Evolutionary conservation across 2,888 invertebrate genomes (phyloP), one percentile per base, ranked within the genome.

Genomic region (Ecdyonurus torrentis): DNA sequence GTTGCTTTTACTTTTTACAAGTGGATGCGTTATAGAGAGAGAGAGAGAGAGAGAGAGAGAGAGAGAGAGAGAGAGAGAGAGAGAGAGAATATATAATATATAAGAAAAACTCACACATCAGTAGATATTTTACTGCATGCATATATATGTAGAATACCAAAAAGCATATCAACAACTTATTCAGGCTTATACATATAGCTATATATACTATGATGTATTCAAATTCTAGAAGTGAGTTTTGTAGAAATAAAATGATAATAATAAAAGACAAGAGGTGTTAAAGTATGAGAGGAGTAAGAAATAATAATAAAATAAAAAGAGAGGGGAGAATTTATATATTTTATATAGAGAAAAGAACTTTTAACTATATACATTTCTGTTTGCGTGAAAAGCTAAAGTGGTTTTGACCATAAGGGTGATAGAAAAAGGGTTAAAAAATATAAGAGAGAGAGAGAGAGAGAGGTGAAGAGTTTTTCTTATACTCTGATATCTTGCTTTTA

Each of bases 341-440:
- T n/a, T n/a, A n/a, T n/a, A n/a, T n/a, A n/a, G n/a, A 22, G n/a
- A 55, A 20, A 22, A 55, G 20, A 55, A 22, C 19, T 55, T n/a
- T 55, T 55, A 50, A 55, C 19, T 20, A 20, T 22, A 22, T 55
- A 22, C 22, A 37, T 55, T 55, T 55, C 19, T 55, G 22, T 55
- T 55, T 55, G 55, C 20, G 55, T 55, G 55, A 55, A 55, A 55
- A 55, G 55, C 55, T 55, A 55, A 55, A 55, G 55, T 55, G 55
- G 55, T 55, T 55, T 55, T 55, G 55, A 55, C 55, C 55, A 55
- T 5, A n/a, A 55, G 55, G 15, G 15, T 10, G 15, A 37, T 10
- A 37, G 37, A 37, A 37, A 10, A 10, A 37, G 37, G 37, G 37
- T 37, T 37, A 37, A 37, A 37, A 37, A 37, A 37, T 37, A 37